Evolutionary conservation across 2,797 vertebrate genomes (phyloP).

Genomic region (Aselliscus stoliczkanus): DNA sequence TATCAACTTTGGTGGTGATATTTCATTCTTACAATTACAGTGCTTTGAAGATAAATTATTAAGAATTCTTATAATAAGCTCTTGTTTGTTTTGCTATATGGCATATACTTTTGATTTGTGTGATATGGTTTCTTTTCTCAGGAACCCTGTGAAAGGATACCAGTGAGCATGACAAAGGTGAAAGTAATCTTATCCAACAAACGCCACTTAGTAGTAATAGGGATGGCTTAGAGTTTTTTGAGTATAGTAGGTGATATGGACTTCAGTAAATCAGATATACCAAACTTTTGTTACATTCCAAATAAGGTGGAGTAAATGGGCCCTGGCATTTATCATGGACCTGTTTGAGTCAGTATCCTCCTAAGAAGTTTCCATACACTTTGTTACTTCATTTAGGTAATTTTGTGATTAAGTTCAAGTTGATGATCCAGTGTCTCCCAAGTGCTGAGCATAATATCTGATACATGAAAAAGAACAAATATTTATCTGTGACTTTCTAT

Average conservation of each 20-base stretch:
- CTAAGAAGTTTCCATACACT: not conserved
- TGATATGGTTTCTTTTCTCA: not conserved
- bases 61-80: slow-evolving; percentile 56
- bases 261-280: not conserved
- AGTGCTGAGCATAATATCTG: not conserved
- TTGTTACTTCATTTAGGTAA: not conserved
- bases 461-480: not conserved
- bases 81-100: slow-evolving; percentile 37
- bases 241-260: not conserved
- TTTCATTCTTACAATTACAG: slow-evolving; percentile 65
- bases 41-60: slow-evolving; percentile 52
- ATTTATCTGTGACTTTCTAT: not conserved
- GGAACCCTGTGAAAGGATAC: not conserved
- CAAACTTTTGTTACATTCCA: not conserved
- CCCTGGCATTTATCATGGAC: not conserved
- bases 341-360: not conserved
- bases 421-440: not conserved
- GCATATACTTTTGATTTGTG: slow-evolving; percentile 50
- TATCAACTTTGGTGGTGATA: slow-evolving; percentile 56
- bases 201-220: not conserved
- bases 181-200: not conserved
- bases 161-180: not conserved
- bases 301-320: not conserved
- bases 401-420: not conserved
- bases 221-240: not conserved